phyloP scores from a whole-genome alignment of 2,888 invertebrate genomes.

The Timema cristinae region DNA sequence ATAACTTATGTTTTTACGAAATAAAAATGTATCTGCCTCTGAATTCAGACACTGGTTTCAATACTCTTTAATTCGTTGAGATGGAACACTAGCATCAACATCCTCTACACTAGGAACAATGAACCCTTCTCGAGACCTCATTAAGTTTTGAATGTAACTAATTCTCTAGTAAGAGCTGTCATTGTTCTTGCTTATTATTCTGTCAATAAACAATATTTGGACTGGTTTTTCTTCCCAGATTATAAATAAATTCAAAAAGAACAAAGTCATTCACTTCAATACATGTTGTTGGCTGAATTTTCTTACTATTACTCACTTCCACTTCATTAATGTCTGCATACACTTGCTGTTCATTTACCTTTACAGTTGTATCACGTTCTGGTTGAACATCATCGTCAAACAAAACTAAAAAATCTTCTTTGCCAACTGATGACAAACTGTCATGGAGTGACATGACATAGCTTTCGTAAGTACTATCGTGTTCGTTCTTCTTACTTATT shows the following conservation, averaged over 20 bases:
- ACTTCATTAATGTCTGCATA: background rate
- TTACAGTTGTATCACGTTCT: slow-evolving; percentile 14
- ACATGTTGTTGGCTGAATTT: background rate
- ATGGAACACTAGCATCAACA: slow-evolving; percentile 6
- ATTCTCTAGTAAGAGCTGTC: background rate
- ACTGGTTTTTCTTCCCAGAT: background rate
- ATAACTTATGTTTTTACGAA: background rate
- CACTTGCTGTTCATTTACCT: slow-evolving; percentile 13
- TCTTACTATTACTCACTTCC: too few species aligned
- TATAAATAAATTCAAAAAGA: slow-evolving; percentile 10
- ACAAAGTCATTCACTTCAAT: slow-evolving; percentile 1
- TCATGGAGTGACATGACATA: slow-evolving; percentile 11
- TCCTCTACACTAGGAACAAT: slow-evolving; percentile 3
- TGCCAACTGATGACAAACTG: slow-evolving; percentile 8
- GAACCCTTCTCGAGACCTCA: background rate
- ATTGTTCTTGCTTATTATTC: slow-evolving; percentile 4
- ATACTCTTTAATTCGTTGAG: slow-evolving; percentile 1
- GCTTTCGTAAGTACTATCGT: background rate
- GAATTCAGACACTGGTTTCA: background rate
- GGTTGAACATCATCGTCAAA: slow-evolving; percentile 19
- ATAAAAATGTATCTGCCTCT: slow-evolving; percentile 8
- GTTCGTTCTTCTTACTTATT: background rate
- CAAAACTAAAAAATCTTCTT: slow-evolving; percentile 15
- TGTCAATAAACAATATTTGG: background rate
- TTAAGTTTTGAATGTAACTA: background rate